Conservation (phyloP, 2,113 vertebrate genomes). For the Pantherophis guttatus region DNA sequence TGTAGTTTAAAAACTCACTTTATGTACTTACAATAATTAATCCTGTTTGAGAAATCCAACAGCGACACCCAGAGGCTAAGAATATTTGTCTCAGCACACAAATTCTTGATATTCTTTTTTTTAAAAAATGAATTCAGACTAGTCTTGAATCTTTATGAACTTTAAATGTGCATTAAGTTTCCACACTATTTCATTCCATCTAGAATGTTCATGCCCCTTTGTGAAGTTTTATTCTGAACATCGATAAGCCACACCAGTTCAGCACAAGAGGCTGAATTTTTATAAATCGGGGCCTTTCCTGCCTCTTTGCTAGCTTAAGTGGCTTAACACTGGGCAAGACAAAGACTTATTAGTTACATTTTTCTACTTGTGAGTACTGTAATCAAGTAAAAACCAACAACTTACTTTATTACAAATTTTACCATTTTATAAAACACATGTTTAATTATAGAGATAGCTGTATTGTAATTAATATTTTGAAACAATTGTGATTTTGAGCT, state of each 20-base stretch:
- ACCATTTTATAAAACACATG: constrained; percentile 78
- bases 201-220: constrained; percentile 37
- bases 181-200: constrained; percentile 30
- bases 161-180: constrained; percentile 35
- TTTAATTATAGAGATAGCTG: constrained; percentile 84
- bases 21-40: background rate
- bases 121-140: background rate
- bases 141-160: constrained; percentile 42
- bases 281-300: constrained; percentile 60
- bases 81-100: constrained; percentile 23
- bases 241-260: constrained; percentile 53
- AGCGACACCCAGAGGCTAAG: constrained; percentile 50
- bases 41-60: constrained; percentile 38
- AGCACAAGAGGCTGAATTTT: constrained; percentile 65
- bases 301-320: constrained; percentile 63
- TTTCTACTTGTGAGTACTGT: constrained; percentile 77
- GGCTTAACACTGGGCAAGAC: constrained; percentile 53
- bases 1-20: background rate
- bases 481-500: constrained; percentile 98
- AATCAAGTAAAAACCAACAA: constrained; percentile 68
- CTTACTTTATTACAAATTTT: constrained; percentile 76
- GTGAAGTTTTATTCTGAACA: constrained; percentile 52
- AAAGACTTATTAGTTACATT: constrained; percentile 56
- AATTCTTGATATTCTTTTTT: constrained; percentile 5
- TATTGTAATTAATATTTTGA: constrained; percentile 98